Evolutionary conservation across 1,140 invertebrate genomes (phyloP).

Genomic region (Pogonognathellus flavescens): DNA sequence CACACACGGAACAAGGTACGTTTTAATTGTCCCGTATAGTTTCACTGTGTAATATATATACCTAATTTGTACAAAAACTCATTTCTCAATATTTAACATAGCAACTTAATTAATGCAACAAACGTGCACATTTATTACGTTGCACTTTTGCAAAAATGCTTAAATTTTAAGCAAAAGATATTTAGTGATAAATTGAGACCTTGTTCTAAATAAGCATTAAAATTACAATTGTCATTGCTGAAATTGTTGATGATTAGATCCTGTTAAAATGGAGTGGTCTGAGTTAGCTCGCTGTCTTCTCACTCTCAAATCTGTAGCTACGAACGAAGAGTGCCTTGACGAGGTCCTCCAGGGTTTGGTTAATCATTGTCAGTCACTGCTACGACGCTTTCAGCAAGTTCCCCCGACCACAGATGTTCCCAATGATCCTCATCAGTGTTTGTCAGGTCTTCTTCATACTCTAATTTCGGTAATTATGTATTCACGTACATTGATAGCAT

Average conservation of each 20-base stretch:
- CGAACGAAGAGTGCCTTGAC: slow-evolving; percentile 67
- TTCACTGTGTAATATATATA: no score
- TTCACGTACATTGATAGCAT: no score
- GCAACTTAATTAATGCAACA: no score
- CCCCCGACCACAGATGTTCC: slow-evolving; percentile 65
- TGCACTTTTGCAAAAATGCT: no score
- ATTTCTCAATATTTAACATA: no score
- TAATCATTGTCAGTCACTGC: slow-evolving; percentile 62
- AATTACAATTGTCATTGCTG: no score
- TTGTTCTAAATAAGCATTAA: no score
- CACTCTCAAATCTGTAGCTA: slow-evolving; percentile 65
- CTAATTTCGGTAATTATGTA: slow-evolving; percentile 60
- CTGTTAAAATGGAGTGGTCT: slow-evolving; percentile 65
- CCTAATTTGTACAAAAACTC: no score
- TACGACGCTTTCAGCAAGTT: slow-evolving; percentile 66
- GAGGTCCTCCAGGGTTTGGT: slow-evolving; percentile 66
- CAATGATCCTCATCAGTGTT: slow-evolving; percentile 64
- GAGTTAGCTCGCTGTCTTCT: slow-evolving; percentile 65
- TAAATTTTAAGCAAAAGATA: no score
- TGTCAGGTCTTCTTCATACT: slow-evolving; percentile 66
- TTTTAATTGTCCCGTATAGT: no score
- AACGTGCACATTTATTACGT: no score
- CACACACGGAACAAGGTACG: slow-evolving; percentile 60
- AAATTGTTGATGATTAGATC: slow-evolving; percentile 54
- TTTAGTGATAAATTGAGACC: no score